A percentile compares a stretch with the other conserved stretches of the same genome.
Conservation (phyloP, 64 coral and sea anemone species). For the Stichodactyla mertensii region DNA sequence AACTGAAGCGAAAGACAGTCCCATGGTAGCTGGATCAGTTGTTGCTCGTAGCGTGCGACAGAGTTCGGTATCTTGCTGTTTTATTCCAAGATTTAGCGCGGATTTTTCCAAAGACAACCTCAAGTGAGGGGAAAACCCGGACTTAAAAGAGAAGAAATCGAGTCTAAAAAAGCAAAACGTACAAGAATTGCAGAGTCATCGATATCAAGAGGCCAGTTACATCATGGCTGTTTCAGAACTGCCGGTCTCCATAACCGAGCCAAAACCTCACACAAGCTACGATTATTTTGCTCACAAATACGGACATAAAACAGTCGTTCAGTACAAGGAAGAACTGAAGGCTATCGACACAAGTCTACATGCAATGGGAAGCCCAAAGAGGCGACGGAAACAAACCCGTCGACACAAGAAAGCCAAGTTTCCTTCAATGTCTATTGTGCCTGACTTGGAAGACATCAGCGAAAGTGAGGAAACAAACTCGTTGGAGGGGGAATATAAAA, state of each 20-base stretch:
- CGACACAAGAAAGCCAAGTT: constrained; percentile 16
- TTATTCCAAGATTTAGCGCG: too few species aligned
- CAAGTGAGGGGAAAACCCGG: not conserved
- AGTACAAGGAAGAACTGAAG: constrained; percentile 20
- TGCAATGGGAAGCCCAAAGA: constrained; percentile 1
- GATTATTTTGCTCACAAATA: constrained; percentile 33
- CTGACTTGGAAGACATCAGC: constrained; percentile 16
- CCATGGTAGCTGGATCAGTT: not conserved
- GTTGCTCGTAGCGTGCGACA: not conserved
- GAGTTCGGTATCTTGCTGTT: not conserved
- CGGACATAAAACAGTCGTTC: constrained; percentile 16
- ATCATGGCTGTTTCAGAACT: constrained; percentile 18
- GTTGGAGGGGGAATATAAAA: not conserved
- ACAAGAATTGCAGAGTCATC: constrained; percentile 4
- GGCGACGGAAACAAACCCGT: not conserved
- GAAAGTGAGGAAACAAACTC: constrained; percentile 2
- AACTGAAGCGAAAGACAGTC: not conserved
- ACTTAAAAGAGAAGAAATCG: not conserved
- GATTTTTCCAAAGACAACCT: not conserved
- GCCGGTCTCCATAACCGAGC: constrained; percentile 30
- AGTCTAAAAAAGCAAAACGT: not conserved
- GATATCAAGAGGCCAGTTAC: not conserved
- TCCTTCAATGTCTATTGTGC: constrained; percentile 2
- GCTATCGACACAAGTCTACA: constrained; percentile 21
- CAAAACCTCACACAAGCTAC: constrained; percentile 27